Evolutionary conservation across 2,113 vertebrate genomes (phyloP), one percentile per base, ranked within the genome.

Genomic region (Thunnus thynnus): DNA sequence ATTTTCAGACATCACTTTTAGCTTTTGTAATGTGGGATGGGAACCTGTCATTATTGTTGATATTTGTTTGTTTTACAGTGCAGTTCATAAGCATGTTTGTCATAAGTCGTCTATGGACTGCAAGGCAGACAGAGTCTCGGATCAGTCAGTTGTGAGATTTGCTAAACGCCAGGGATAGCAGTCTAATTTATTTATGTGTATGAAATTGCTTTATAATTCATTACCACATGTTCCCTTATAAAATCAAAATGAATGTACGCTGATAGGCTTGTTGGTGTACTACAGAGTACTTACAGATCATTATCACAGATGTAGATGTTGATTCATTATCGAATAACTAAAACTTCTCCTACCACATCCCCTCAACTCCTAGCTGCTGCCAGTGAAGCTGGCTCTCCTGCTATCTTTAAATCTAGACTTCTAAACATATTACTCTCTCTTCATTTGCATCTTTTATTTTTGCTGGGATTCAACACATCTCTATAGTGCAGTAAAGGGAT

Each of bases 151-250:
- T 71, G 65, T 60, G 57, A 12, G 30, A 70, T 61, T 58, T 12
- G 50, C 60, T 70, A 16, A 82, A 80, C 25, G 13, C 13, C 46
- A 64, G 22, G 4, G 27, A 66, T 27, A 72, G 66, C 36, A 27
- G 58, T 69, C 32, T 60, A 10, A 84, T 68, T 52, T 82, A 85
- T 85, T 78, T 18, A 88, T 76, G 83, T 47, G 41, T 60, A 51
- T 36, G 73, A 63, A 73, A 73, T 80, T 54, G 64, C 14, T 82
- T 69, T 44, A 73, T 73, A 79, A 82, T 82, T 76, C 63, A 89
- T 62, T 64, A 65, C 51, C 71, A 66, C 63, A 76, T 52, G 44
- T 25, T 72, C 17, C 12, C 30, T 65, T 71, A 63, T 80, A 13
- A 72, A 76, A 84, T 78, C 20, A 70, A 60, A 84, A 75, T 67